A percentile compares a stretch with the other conserved stretches of the same genome.
Conservation (phyloP, 35 echinoderm and acorn worm species). For the Lytechinus pictus region DNA sequence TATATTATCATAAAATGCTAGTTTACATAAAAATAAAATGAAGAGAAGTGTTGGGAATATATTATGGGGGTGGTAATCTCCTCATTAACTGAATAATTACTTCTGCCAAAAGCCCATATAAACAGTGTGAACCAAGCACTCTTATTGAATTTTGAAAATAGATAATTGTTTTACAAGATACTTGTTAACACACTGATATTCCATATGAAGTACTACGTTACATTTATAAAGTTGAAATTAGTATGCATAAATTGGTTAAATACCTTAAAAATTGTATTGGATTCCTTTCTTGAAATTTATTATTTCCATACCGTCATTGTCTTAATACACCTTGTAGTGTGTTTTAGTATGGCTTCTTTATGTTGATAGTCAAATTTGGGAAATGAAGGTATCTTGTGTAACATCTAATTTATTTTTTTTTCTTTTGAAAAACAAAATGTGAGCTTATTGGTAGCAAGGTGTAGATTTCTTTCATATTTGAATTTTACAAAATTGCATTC, state of each 20-base stretch:
- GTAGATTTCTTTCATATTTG: conserved; percentile 34
- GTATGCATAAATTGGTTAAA: background rate
- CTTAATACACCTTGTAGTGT: conserved; percentile 3
- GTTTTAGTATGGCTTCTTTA: conserved; percentile 11
- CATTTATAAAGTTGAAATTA: background rate
- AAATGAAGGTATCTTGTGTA: conserved; percentile 8
- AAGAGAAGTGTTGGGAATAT: background rate
- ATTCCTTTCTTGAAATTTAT: conserved; percentile 13
- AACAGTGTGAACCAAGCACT: background rate
- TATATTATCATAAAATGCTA: background rate
- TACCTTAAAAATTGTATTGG: background rate
- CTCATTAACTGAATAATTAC: background rate
- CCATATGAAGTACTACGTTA: background rate
- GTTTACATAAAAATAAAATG: no score
- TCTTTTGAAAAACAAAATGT: background rate
- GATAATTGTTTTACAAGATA: background rate
- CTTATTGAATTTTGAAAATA: background rate
- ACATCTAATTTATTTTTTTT: background rate
- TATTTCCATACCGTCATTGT: conserved; percentile 3
- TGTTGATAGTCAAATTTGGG: background rate
- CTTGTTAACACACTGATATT: background rate
- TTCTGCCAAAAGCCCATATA: background rate
- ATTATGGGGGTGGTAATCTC: background rate
- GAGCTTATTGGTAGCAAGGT: conserved; percentile 1
- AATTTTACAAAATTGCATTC: conserved; percentile 40